These are phyloP conservation scores for Tachysurus fulvidraco DNA, from an alignment of 2,113 vertebrate genomes.

Conservation along the genomic window DNA sequence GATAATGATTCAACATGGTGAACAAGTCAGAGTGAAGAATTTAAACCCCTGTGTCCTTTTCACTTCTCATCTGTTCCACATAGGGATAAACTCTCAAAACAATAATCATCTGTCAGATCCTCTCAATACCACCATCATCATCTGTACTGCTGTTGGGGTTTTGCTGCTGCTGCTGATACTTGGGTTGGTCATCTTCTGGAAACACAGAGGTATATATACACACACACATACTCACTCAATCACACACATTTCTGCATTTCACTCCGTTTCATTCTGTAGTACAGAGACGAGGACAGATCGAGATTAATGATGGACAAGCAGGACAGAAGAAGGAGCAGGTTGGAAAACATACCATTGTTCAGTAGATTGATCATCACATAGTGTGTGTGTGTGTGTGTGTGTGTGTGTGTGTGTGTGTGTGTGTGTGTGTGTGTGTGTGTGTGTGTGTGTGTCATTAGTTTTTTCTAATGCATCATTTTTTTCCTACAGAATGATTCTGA, in stretches of 20 bases:
- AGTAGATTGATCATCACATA: too few relatives aligned
- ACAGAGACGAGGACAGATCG: background rate
- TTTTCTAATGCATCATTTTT: background rate
- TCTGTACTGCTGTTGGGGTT: background rate
- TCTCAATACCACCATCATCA: background rate
- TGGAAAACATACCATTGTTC: background rate
- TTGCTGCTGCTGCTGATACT: background rate
- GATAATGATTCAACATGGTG: background rate
- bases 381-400: too few relatives aligned
- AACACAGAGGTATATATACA: slow-evolving; percentile 5
- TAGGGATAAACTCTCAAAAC: background rate
- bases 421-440: too few relatives aligned
- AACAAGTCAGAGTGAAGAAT: background rate
- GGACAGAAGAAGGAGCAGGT: slow-evolving; percentile 14
- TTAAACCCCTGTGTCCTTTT: too few relatives aligned
- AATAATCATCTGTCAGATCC: too few relatives aligned
- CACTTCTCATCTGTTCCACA: background rate
- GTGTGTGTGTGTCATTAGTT: too few relatives aligned
- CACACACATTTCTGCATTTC: background rate
- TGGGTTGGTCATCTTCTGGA: background rate
- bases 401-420: background rate
- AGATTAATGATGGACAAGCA: background rate
- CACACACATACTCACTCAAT: too few relatives aligned
- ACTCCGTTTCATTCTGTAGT: slow-evolving; percentile 6
- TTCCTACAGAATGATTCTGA: background rate